Base-by-base conservation (phyloP, 2,888 invertebrate species). In the Rhogogaster chlorosoma region DNA sequence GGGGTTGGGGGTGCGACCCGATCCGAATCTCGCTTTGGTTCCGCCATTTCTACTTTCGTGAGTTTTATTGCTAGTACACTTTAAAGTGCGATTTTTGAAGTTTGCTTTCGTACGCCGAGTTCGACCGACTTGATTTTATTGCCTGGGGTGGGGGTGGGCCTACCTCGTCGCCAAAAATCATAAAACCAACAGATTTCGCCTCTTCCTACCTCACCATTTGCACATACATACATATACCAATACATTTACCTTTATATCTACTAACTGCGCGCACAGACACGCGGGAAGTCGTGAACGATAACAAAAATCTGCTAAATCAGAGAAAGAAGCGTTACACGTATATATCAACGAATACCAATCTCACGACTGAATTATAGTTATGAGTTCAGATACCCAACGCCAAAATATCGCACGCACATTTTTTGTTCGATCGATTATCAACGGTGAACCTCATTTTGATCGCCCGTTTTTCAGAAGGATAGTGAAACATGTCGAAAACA, bases 11-110 rank as follows among this genome's bases (percentile, higher is more conserved):
- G 57, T 80, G 61, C 36, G 61, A 77, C 38, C 61, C 61, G 80
- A 80, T 61, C 80, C 61, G 38, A 61, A 80, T 80, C 80, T 80
- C 61, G 32, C 61, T 80, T 80, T 22, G 42, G 89, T 91, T 90
- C 87, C 89, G 89, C 86, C 87, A 86, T 89, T 87, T 86, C 86
- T 80, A 86, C 85, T 77, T 83, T 84, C 67, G 84, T 84, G 88
- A 90, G 90, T 91, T 91, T 90, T 90, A 91, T 91, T 89, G 88
- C 87, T 87, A 82, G 86, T 85, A 84, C 87, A 85, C 88, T 88
- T 89, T 87, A 85, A 86, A 86, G 85, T 88, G 88, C 88, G 89
- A 90, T 90, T 91, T 90, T 91, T 90, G 87, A 91, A 86, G 87
- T 57, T 80, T 80, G 12, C 80, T 57, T 80, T 80, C 80, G 57